These are phyloP conservation scores for Scolopax mira DNA, from an alignment of 2,113 vertebrate genomes.

Conservation along the genomic window DNA sequence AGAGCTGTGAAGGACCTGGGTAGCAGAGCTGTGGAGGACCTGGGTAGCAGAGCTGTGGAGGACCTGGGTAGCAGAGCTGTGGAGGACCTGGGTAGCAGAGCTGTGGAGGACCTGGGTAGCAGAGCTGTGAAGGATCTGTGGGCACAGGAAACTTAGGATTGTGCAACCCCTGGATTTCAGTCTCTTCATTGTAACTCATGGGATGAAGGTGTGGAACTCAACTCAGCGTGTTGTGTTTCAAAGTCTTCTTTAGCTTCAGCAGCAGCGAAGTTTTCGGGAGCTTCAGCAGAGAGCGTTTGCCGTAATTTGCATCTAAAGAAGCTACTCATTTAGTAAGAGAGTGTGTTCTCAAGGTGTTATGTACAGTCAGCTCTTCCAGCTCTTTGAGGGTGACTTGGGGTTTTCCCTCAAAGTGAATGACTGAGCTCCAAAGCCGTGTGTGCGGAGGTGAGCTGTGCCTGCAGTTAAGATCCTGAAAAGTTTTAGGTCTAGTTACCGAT, in stretches of 20 bases:
- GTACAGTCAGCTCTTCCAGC: not conserved
- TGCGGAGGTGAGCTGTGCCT: not conserved
- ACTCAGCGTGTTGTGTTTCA: not conserved
- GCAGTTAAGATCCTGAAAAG: not conserved
- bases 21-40: not conserved
- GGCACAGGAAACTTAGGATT: not conserved
- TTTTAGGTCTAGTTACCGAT: not conserved
- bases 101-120: not conserved
- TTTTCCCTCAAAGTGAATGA: not conserved
- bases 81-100: not conserved
- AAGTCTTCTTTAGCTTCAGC: not conserved
- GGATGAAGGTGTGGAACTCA: not conserved
- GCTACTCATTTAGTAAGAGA: not conserved
- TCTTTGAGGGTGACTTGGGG: not conserved
- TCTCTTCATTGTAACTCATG: not conserved
- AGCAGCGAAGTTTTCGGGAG: not conserved
- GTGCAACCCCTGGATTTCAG: not conserved
- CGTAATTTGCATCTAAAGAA: not conserved
- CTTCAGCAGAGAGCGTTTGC: not conserved
- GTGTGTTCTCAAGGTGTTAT: not conserved
- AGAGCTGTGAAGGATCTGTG: not conserved
- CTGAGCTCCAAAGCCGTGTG: fast-evolving
- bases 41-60: not conserved
- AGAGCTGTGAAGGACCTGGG: not conserved
- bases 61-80: not conserved